Base-by-base conservation (phyloP, 2,113 vertebrate species). In the Phalacrocorax carbo region DNA sequence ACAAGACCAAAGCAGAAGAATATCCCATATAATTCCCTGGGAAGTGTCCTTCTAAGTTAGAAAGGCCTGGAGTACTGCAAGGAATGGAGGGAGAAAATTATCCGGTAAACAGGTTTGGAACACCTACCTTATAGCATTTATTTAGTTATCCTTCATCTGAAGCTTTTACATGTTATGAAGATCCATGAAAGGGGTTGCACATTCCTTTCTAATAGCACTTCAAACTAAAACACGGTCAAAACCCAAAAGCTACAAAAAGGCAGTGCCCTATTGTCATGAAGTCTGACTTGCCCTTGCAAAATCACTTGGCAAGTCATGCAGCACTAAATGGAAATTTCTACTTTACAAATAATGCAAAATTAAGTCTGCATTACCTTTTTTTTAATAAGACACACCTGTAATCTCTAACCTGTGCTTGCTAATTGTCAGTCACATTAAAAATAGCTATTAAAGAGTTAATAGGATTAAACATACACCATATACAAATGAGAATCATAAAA, bases 61-160 rank as follows among this genome's bases (percentile, higher is more conserved):
- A 87, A 90, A 57, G 4, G 6, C 7, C 7, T 76, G n/a, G 10
- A 78, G 10, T n/a, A 57, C 32, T 42, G 4, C 12, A 48, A 12
- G 32, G 14, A 85, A 57, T 1, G 49, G 34, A 48, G 14, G 23
- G 17, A 61, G 3, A 76, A 29, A 25, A 7, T 30, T 57, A 57
- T 21, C 10, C 27, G 66, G 55, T 46, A 32, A 82, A 62, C 4
- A 73, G 10, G 46, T 77, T 65, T 72, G 13, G 11, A 68, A 6
- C 19, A 29, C 10, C 8, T 57, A 18, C 6, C 4, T 38, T 2
- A 55, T n/a, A 82, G 66, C 1, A 0, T 5, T 5, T 13, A 15
- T 65, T 79, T 54, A 76, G 11, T 52, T 49, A 69, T 69, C 69
- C 19, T 7, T 82, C 5, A 60, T 52, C 26, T 60, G 22, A 76